Evolutionary conservation across 2,113 vertebrate genomes (phyloP), one percentile per base, ranked within the genome.

Genomic region (Ondatra zibethicus): DNA sequence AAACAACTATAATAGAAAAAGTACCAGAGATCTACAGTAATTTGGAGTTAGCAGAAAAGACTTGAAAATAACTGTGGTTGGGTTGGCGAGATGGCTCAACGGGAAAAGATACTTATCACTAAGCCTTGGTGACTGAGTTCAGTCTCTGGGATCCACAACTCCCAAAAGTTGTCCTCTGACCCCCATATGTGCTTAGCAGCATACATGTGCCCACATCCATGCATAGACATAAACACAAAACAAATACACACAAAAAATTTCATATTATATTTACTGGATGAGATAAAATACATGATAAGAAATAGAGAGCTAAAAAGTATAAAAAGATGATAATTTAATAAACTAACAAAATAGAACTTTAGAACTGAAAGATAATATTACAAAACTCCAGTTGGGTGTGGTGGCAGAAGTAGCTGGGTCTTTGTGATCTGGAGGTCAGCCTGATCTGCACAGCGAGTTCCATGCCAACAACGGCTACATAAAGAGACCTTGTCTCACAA

Each of bases 261-360:
- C 39, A 45, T 45, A 31, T 36, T 63, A 10, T 75, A 25, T 29
- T 80, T 55, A 7, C 42, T 63, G 21, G 81, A 81, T n/a, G 61
- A 78, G 63, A 84, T 66, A 63, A 86, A 84, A 85, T 36, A 45
- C 10, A 65, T 66, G 11, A 39, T 42, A 66, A 66, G 82, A 86
- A 47, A 13, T 12, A 94, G 65, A 92, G 31, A 91, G 63, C 61
- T 85, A 4, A 55, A 82, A 92, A 25, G 23, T 47, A 36, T 23
- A 21, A 45, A 86, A 70, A 39, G 52, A 78, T 12, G 61, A 89
- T 45, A 10, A 80, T 27, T 50, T 87, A 23, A 33, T 89, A 96
- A 88, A 45, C 45, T 31, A 92, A 75, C 7, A 58, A 87, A 52
- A 50, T 11, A 88, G 45, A 61, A 94, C 88, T 68, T 93, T 92